Evolutionary conservation across 1,140 invertebrate genomes (phyloP).

Genomic region (Steinernema feltiae): DNA sequence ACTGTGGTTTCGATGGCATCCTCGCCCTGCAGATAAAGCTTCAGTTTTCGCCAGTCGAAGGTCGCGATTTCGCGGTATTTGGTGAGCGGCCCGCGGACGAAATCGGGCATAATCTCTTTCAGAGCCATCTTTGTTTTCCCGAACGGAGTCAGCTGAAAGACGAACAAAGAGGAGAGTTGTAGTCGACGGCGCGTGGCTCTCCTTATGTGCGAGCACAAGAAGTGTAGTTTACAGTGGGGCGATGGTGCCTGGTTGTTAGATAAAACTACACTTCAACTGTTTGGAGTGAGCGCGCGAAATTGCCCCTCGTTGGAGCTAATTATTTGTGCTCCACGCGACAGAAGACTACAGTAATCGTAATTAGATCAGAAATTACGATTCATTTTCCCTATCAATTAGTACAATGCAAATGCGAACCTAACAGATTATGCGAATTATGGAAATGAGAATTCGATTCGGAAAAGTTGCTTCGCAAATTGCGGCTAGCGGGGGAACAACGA

Average conservation of each 20-base stretch:
- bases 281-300: too few relatives aligned
- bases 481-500: background rate
- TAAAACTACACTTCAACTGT: background rate
- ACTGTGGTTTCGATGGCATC: slow-evolving; percentile 70
- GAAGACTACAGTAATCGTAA: too few relatives aligned
- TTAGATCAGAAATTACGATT: too few relatives aligned
- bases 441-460: background rate
- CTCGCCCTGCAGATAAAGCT: slow-evolving; percentile 69
- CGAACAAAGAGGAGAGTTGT: background rate
- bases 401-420: slow-evolving; percentile 9
- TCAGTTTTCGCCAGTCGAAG: slow-evolving; percentile 75
- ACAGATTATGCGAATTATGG: background rate
- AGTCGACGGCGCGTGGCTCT: background rate
- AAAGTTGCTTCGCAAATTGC: background rate
- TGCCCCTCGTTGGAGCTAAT: background rate
- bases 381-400: background rate
- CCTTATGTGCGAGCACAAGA: background rate
- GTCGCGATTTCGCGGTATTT: slow-evolving; percentile 68
- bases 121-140: background rate
- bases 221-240: background rate
- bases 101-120: slow-evolving; percentile 59
- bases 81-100: slow-evolving; percentile 69
- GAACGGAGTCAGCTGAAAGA: background rate
- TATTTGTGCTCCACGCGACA: too few relatives aligned
- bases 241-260: background rate